These are phyloP conservation scores for Caenorhabditis elegans DNA, from an alignment of 1,140 invertebrate genomes.

Conservation along the genomic window DNA sequence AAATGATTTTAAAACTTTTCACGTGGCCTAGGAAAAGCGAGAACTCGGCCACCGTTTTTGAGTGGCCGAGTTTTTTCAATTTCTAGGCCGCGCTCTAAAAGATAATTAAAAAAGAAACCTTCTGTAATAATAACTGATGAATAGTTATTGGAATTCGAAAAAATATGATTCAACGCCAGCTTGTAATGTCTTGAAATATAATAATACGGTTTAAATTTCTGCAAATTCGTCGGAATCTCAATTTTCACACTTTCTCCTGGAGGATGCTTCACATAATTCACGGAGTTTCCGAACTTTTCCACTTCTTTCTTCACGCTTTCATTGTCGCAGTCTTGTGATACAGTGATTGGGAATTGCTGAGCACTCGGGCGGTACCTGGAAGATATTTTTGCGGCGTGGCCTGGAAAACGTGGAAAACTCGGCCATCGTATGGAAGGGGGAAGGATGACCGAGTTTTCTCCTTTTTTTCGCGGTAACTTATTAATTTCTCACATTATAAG, in stretches of 20 bases:
- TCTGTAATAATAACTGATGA: conserved; percentile 90
- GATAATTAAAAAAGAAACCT: conserved; percentile 70
- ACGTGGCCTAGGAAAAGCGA: too few species aligned
- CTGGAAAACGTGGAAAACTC: too few species aligned
- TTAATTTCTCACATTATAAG: too few species aligned
- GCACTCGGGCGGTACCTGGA: conserved; percentile 73
- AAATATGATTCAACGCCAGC: conserved; percentile 89
- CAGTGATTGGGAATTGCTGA: conserved; percentile 91
- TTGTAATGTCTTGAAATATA: conserved; percentile 94
- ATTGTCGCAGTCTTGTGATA: conserved; percentile 92
- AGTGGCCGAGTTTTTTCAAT: too few species aligned
- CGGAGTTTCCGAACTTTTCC: conserved; percentile 76
- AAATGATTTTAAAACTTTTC: too few species aligned
- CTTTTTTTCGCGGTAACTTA: too few species aligned
- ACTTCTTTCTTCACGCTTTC: conserved; percentile 80
- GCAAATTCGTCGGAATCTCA: conserved; percentile 80
- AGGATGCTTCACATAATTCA: conserved; percentile 77
- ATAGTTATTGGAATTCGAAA: conserved; percentile 79
- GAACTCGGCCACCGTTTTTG: too few species aligned
- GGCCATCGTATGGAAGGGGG: too few species aligned
- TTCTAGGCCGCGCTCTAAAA: too few species aligned
- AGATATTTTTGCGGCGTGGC: conserved; percentile 71
- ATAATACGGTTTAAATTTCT: conserved; percentile 92
- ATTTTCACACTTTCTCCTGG: conserved; percentile 90
- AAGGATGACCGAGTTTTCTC: too few species aligned